phyloP scores from a whole-genome alignment of 1,140 invertebrate species.

The Tetramorium alpestre region DNA sequence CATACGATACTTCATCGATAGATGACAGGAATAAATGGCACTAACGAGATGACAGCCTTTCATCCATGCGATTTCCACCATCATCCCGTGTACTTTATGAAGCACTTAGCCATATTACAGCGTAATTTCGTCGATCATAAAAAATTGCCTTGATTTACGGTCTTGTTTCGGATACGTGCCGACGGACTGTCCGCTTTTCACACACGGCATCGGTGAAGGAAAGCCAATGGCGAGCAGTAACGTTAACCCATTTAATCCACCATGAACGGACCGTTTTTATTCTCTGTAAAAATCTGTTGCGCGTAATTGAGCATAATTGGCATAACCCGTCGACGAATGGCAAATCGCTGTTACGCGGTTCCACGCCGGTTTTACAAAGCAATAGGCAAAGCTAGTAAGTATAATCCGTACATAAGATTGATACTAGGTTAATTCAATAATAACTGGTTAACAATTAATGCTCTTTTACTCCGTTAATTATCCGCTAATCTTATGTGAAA shows the following conservation, averaged over 20 bases:
- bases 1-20: conserved; percentile 1
- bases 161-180: conserved; percentile 49
- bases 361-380: neutral
- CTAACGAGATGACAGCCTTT: conserved; percentile 11
- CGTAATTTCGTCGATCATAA: conserved; percentile 61
- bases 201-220: conserved; percentile 21
- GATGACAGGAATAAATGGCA: conserved; percentile 17
- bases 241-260: conserved; percentile 62
- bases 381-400: neutral
- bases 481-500: neutral
- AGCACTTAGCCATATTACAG: conserved; percentile 37
- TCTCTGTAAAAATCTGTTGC: conserved; percentile 47
- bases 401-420: neutral
- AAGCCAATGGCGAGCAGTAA: conserved; percentile 18
- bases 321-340: conserved; percentile 8
- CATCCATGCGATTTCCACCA: neutral
- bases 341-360: neutral
- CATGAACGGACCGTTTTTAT: conserved; percentile 16
- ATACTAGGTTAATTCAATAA: neutral
- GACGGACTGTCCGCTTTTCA: neutral
- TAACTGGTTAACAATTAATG: neutral
- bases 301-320: conserved; percentile 31
- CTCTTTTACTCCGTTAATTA: neutral
- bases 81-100: conserved; percentile 40
- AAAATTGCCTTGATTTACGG: conserved; percentile 58